These are phyloP conservation scores for Ceratitis capitata DNA, from an alignment of 1,140 invertebrate species.

Conservation along the genomic window DNA sequence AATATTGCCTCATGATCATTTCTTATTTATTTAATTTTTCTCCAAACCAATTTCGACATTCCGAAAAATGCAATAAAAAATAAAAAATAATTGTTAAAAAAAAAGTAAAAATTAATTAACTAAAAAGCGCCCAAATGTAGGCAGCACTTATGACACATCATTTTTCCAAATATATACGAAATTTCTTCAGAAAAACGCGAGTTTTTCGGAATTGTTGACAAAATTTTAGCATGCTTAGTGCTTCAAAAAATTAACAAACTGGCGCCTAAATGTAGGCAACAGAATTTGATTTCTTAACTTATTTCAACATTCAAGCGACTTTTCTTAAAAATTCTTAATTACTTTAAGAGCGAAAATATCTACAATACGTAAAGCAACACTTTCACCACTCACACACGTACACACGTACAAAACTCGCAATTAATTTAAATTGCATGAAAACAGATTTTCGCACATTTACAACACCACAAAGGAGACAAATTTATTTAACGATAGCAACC, in stretches of 20 bases:
- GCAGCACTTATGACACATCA: no score
- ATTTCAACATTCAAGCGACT: not conserved
- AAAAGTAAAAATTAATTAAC: no score
- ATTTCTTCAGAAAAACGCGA: no score
- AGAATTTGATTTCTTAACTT: no score
- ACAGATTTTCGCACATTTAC: slow-evolving; percentile 20
- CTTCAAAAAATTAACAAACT: not conserved
- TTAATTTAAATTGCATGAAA: slow-evolving; percentile 18
- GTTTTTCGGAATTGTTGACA: no score
- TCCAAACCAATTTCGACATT: no score
- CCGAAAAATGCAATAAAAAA: no score
- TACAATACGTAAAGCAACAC: not conserved
- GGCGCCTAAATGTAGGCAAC: not conserved
- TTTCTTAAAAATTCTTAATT: not conserved
- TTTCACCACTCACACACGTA: not conserved
- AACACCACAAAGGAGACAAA: not conserved
- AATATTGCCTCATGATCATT: no score
- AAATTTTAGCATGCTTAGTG: no score
- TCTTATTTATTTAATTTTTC: no score
- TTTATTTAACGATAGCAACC: not conserved
- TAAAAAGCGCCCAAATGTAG: not conserved
- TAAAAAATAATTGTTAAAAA: no score
- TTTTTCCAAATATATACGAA: no score
- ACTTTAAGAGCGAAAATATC: not conserved
- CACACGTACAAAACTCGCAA: not conserved